Conservation (phyloP, 2,797 vertebrate genomes). For the Yasuhikotakia modesta region DNA sequence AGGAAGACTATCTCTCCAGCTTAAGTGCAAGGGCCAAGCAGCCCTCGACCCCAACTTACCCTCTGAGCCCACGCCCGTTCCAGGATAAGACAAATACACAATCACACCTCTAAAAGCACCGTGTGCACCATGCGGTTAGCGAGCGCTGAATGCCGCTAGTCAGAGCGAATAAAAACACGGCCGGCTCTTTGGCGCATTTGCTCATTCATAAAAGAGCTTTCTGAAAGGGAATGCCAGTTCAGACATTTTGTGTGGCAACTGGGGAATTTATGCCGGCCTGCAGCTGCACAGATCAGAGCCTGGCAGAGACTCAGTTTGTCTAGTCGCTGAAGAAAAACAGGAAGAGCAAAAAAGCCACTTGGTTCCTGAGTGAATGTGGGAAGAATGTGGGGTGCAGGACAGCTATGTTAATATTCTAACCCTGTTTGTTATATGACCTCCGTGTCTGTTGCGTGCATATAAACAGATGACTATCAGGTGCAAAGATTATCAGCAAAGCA, state of each 20-base stretch:
- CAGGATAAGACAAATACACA: too few species aligned
- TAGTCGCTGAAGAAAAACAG: conserved; percentile 65
- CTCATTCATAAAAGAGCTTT: conserved; percentile 62
- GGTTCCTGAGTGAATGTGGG: conserved; percentile 59
- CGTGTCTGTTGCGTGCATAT: not conserved
- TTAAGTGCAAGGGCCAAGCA: conserved; percentile 41
- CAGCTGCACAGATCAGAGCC: conserved; percentile 63
- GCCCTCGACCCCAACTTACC: conserved; percentile 34
- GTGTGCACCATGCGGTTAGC: conserved; percentile 28
- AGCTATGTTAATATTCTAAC: conserved; percentile 52
- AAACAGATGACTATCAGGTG: conserved; percentile 52
- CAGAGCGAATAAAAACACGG: too few species aligned
- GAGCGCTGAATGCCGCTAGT: conserved; percentile 48
- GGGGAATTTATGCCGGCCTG: conserved; percentile 59
- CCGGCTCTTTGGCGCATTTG: conserved; percentile 32
- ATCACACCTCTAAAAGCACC: conserved; percentile 27
- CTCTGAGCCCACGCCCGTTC: too few species aligned
- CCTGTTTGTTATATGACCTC: too few species aligned
- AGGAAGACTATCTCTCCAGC: conserved; percentile 34
- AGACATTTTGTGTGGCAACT: conserved; percentile 61
- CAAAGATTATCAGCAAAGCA: conserved; percentile 48
- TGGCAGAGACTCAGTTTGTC: conserved; percentile 62
- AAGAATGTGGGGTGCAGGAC: conserved; percentile 40
- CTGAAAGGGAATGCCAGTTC: conserved; percentile 60
- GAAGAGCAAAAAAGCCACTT: conserved; percentile 58